Evolutionary conservation across 2,888 invertebrate genomes (phyloP).

Genomic region (Cryptosula pallasiana): DNA sequence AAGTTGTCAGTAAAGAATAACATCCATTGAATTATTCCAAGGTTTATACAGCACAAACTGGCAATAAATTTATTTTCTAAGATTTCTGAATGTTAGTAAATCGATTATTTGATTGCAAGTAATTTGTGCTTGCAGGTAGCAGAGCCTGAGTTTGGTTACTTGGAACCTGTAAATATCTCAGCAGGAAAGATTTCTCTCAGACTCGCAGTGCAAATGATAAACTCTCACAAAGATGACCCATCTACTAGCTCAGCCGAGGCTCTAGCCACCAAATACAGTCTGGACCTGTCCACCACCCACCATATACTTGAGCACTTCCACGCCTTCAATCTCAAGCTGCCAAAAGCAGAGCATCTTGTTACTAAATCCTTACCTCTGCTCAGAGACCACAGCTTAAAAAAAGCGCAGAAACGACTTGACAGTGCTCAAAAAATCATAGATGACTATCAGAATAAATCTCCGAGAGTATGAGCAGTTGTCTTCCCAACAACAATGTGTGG

Average conservation of each 20-base stretch:
- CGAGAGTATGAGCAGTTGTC: too few species aligned
- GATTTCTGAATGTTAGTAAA: too few species aligned
- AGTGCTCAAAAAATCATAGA: background rate
- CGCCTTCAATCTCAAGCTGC: background rate
- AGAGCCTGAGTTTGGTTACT: background rate
- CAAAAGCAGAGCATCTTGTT: background rate
- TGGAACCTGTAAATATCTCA: constrained; percentile 8
- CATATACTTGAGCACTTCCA: constrained; percentile 21
- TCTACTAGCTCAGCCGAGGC: background rate
- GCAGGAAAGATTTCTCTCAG: background rate
- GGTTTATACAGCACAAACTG: too few species aligned
- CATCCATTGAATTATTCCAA: too few species aligned
- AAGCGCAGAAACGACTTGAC: constrained; percentile 4
- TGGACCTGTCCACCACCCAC: background rate
- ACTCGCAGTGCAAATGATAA: constrained; percentile 2
- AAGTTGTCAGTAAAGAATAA: too few species aligned
- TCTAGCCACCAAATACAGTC: background rate
- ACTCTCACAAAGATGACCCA: background rate
- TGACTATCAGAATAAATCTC: constrained; percentile 9
- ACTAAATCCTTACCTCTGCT: background rate
- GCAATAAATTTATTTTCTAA: too few species aligned
- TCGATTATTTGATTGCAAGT: too few species aligned
- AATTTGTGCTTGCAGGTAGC: constrained; percentile 22
- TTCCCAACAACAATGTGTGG: too few species aligned
- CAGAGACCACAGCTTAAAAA: background rate